Evolutionary conservation across 2,888 invertebrate species (phyloP).

Genomic region (Calliopum simillimum): DNA sequence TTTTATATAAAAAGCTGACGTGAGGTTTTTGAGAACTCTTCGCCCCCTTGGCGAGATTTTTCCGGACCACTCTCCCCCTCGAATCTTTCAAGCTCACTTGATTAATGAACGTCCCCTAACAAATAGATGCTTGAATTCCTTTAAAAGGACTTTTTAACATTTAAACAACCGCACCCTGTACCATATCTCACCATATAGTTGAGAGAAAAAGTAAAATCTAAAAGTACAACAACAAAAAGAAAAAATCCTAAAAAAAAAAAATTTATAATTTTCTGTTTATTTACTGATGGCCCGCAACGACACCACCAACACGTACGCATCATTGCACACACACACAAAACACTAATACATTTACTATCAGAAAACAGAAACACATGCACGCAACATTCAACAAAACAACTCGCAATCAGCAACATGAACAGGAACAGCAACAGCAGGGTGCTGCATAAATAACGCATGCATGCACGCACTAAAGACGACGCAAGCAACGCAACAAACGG

Average conservation of each 20-base stretch:
- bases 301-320: conserved; percentile 1
- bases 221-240: neutral
- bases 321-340: conserved; percentile 16
- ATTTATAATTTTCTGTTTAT: conserved; percentile 21
- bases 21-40: no score
- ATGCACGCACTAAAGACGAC: conserved; percentile 18
- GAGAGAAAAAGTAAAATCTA: neutral
- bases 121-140: no score
- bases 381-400: neutral
- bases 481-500: neutral
- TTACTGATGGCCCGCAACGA: conserved; percentile 4
- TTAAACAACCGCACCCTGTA: conserved; percentile 8
- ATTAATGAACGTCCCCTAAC: no score
- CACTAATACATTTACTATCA: conserved; percentile 6
- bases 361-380: conserved; percentile 11
- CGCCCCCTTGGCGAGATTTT: no score
- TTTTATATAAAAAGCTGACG: no score
- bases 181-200: no score
- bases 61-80: no score
- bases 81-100: no score
- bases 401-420: neutral
- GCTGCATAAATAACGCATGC: conserved; percentile 51
- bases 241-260: conserved; percentile 3
- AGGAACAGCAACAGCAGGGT: conserved; percentile 46
- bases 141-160: no score